A percentile compares a stretch with the other conserved stretches of the same genome.
Evolutionary conservation across 2,888 invertebrate species (phyloP).

Genomic region (Apamea monoglypha): DNA sequence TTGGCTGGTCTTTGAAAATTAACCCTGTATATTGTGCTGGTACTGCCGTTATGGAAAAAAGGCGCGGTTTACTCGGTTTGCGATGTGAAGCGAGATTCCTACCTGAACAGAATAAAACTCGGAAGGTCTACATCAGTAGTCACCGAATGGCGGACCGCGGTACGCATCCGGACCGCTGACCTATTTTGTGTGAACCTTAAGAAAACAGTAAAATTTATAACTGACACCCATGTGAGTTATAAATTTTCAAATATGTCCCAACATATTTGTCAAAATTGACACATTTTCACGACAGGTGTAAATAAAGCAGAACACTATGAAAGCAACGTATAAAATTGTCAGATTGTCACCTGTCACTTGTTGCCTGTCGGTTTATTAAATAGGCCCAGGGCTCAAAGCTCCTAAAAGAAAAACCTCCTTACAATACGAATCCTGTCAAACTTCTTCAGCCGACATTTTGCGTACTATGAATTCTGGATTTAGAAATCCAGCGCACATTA

Average conservation of each 20-base stretch:
- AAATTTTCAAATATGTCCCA: no score
- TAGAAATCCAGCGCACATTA: slow-evolving; percentile 6
- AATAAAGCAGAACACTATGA: neutral
- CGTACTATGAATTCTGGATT: neutral
- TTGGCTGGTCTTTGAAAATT: no score
- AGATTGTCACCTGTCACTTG: neutral
- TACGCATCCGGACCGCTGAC: neutral
- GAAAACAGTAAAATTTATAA: neutral
- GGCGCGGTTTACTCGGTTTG: neutral
- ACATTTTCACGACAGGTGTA: neutral
- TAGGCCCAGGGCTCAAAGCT: neutral
- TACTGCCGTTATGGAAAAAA: neutral
- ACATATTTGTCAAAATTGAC: neutral
- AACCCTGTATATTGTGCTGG: neutral
- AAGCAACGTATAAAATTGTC: neutral
- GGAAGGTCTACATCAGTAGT: neutral
- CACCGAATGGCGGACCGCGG: neutral
- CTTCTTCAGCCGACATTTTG: neutral
- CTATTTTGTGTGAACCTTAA: neutral
- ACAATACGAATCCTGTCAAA: neutral
- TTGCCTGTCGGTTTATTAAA: neutral
- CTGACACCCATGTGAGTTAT: no score
- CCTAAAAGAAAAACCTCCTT: neutral
- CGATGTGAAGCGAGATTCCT: neutral
- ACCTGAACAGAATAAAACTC: neutral